Base-by-base conservation (phyloP, 2,797 vertebrate species). In the Sciaenops ocellatus region DNA sequence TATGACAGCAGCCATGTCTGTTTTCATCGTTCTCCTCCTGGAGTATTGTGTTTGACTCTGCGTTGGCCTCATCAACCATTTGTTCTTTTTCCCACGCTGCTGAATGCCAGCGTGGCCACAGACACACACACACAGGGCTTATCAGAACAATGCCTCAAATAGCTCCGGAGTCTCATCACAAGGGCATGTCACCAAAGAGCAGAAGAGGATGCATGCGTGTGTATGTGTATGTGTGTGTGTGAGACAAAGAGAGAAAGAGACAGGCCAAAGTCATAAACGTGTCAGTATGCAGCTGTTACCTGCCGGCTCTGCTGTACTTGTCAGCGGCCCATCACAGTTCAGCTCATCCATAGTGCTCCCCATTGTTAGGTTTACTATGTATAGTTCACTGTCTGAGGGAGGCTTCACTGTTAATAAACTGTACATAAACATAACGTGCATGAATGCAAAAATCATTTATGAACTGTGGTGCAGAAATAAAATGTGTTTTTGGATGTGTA, bases 11-110 rank as follows among this genome's bases (percentile, higher is more conserved):
- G 46, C 48, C 60, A 44, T 24, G 65, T 69, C 30, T 79, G 71
- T 76, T 79, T 54, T 78, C 68, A 78, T 83, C 80, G 80, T 87
- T 66, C 71, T 59, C 71, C 46, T 84, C 41, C 47, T 55, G 76
- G 80, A 82, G 85, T 85, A 50, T 64, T 76, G 84, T 85, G 76
- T 79, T 78, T 72, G 72, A 72, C 83, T 51, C 59, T 51, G 48
- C 60, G 63, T 78, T 82, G 85, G 71, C 76, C 79, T 88, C 87
- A 83, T 87, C 85, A 59, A 79, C 94, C 95, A 95, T 95, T 94
- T 95, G 95, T 94, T 95, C 93, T 94, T 95, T 95, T 96, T 96
- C 95, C 95, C 95, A 96, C 95, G 95, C 92, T 95, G 83, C 73
- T 87, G 79, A 84, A 93, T 94, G 92, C 91, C 90, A 85, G 84